Evolutionary conservation across 2,888 invertebrate genomes (phyloP), one percentile per base, ranked within the genome.

Genomic region (Shargacucullia verbasci): DNA sequence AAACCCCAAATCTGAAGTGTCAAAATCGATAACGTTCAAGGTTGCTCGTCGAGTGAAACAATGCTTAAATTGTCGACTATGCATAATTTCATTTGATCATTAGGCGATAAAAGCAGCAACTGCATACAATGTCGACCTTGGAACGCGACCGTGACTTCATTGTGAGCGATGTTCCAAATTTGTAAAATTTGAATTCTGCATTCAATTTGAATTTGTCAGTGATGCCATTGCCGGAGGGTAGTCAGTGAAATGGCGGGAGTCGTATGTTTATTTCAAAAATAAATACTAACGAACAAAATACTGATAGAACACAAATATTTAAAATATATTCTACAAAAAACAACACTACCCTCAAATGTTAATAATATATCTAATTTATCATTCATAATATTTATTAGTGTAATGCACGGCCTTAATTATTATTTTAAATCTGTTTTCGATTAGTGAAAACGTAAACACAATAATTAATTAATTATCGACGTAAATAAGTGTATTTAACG

Each of bases 61-160:
- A 82, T 85, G 82, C 81, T 69, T 58, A 80, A 81, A 66, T 82
- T 78, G 73, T 76, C 47, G 71, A 78, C 84, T 84, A 83, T 89
- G 86, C 86, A 89, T 89, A 89, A 89, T 90, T 89, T 80, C 81
- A 83, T 84, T 85, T 80, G 83, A 87, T 89, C 79, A 84, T 84
- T 83, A 77, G 66, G 66, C 78, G 84, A 86, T 85, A 84, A 83
- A 78, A 70, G 68, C 79, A 59, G 59, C 63, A 78, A 83, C 72
- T 85, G 87, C 86, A 86, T 83, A 85, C 84, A 83, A 84, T 82
- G 78, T 57, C 78, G 86, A 82, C 91, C 92, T 91, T 90, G 86
- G 74, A 66, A 75, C 72, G 78, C 73, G 83, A 70, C 83, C 86
- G 76, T 88, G 86, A 84, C 80, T 86, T 65, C 77, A 79, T 80